Evolutionary conservation across 2,797 vertebrate species (phyloP).

Genomic region (Cebuella pygmaea): DNA sequence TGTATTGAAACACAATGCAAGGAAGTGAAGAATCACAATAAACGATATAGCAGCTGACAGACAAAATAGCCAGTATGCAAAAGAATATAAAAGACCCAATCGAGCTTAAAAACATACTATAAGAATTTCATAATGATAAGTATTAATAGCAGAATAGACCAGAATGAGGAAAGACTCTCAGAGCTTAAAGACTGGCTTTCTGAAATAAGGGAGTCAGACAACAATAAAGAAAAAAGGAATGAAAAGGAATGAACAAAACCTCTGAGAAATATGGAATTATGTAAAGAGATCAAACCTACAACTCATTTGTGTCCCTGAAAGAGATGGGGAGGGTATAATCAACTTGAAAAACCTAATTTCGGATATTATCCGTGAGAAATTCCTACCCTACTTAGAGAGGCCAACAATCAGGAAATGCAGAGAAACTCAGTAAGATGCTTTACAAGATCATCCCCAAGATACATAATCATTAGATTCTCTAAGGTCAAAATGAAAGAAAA

Average conservation of each 20-base stretch:
- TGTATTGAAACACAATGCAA: background rate
- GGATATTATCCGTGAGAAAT: background rate
- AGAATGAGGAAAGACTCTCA: background rate
- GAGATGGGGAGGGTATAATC: background rate
- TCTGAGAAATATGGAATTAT: background rate
- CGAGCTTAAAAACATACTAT: background rate
- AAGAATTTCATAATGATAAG: background rate
- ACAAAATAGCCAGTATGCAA: background rate
- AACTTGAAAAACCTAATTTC: background rate
- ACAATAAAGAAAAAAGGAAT: background rate
- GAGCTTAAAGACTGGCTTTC: background rate
- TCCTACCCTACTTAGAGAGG: background rate
- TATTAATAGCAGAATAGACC: background rate
- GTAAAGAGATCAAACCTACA: background rate
- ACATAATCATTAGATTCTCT: background rate
- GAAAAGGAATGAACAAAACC: background rate
- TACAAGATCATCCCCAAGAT: background rate
- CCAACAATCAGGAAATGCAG: background rate
- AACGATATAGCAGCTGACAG: background rate
- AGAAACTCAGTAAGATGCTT: background rate
- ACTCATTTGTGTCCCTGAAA: background rate
- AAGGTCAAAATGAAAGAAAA: background rate
- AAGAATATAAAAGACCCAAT: background rate
- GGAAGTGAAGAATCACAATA: background rate
- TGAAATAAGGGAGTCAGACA: background rate